Base-by-base conservation (phyloP, 2,888 invertebrate genomes). In the Drosophila algonquin region DNA sequence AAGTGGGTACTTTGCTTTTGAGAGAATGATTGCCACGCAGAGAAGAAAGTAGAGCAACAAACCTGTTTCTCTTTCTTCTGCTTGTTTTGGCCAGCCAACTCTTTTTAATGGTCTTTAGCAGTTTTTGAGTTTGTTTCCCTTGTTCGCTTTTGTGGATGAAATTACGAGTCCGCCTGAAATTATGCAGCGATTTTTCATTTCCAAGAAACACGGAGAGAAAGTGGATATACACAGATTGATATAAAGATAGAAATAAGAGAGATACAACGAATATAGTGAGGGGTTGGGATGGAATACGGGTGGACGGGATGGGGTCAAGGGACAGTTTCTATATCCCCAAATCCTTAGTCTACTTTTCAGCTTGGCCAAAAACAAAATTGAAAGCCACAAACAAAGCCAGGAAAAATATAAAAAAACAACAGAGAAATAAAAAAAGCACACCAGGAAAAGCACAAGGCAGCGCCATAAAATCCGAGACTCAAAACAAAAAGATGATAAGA, bases 381-480 rank as follows among this genome's bases (percentile, higher is more conserved):
- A 63, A 63, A 51, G 40, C 56, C 21, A 40, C 10, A 16, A 27
- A 45, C 32, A 52, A 51, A 45, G 45, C 56, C 50, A 45, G 58
- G 60, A 71, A 53, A 73, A 64, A 48, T 55, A 40, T 18, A 18
- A 2, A 18, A 18, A 56, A 60, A 18, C 32, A 55, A 32, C 18
- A 44, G 45, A 18, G 48, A 2, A 63, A 45, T 12, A 72, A 73
- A 75, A 73, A 27, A 57, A 65, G 79, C 78, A 80, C 67, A 4
- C 35, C 14, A 5, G 35, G 14, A 6, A 14, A 40, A 40, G 40
- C 40, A 40, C 35, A 5, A 35, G 35, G 5, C 75, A 65, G 72
- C 73, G 40, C n/a, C 40, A n/a, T 40, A 75, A 79, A 83, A 80
- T 82, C 86, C 87, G 84, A 86, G 80, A 88, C 82, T 80, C 79